Conservation (phyloP, 2,888 invertebrate genomes). For the Cheilosia soror region DNA sequence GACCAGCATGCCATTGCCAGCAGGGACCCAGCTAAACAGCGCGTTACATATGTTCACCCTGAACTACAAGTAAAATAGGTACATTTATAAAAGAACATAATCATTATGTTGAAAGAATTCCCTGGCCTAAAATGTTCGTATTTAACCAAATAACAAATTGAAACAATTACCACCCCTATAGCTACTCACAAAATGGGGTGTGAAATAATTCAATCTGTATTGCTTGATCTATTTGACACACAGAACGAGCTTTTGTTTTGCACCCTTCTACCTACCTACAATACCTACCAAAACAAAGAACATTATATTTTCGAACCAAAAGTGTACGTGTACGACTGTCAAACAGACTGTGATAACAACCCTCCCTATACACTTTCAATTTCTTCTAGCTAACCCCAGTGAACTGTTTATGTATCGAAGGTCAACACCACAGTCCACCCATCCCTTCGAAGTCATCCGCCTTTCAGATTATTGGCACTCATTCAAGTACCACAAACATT, state of each 20-base stretch:
- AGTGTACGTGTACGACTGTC: slow-evolving; percentile 59
- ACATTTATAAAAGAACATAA: no score
- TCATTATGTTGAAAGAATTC: background rate
- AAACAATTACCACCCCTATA: slow-evolving; percentile 66
- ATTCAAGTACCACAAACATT: slow-evolving; percentile 73
- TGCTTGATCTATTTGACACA: slow-evolving; percentile 68
- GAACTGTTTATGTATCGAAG: slow-evolving; percentile 61
- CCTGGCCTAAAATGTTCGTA: background rate
- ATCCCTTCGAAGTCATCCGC: slow-evolving; percentile 38
- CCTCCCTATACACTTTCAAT: slow-evolving; percentile 42
- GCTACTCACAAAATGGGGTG: slow-evolving; percentile 37
- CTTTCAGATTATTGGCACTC: slow-evolving; percentile 71
- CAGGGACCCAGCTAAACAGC: no score
- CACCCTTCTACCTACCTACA: slow-evolving; percentile 27
- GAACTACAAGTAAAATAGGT: no score
- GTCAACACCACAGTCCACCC: slow-evolving; percentile 54
- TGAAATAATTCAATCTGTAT: slow-evolving; percentile 71
- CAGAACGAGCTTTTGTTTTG: slow-evolving; percentile 49
- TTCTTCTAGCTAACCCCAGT: slow-evolving; percentile 55
- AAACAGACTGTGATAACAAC: slow-evolving; percentile 65
- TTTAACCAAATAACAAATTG: slow-evolving; percentile 2
- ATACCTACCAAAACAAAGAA: slow-evolving; percentile 58
- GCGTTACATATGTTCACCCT: no score
- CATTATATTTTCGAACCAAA: slow-evolving; percentile 58
- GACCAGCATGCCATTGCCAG: no score